Base-by-base conservation (phyloP, 2,888 invertebrate species). In the Cecidostiba fungosa region DNA sequence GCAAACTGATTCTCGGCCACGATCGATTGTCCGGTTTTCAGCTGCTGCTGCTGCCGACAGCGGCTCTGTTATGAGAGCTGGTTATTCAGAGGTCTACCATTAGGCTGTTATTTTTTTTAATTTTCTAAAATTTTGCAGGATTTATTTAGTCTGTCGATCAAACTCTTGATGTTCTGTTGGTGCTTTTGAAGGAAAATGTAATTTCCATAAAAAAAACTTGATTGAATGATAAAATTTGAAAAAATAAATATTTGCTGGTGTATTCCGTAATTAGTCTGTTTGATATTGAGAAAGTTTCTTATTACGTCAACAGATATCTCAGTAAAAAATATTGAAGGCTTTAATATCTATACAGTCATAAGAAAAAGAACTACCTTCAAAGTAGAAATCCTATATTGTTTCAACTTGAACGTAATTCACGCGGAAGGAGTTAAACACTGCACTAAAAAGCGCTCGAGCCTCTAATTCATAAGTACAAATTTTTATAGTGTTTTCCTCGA, bases 1-100 rank as follows among this genome's bases (percentile, higher is more conserved):
- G 39, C n/a, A 72, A 29, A 23, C 50, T 76, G 76, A n/a, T 23
- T 50, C 26, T 74, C 72, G 72, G n/a, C 32, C 72, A 19, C 72
- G 72, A 66, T 66, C 72, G 72, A 72, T 43, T 36, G 36, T 16
- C 39, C 32, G 76, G 50, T 26, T 29, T 66, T 59, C n/a, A 59
- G n/a, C 8, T 59, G n/a, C n/a, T 19, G n/a, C n/a, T 19, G 54
- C n/a, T 6, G 23, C 54, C 54, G 54, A 23, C 23, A 8, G n/a
- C 8, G 54, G 54, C n/a, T 59, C 10, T 59, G 23, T 59, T n/a
- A n/a, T 8, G 2, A 59, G n/a, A 59, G 10, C 54, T 23, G 8
- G 23, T n/a, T 59, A n/a, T 59, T 59, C 23, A 16, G 19, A 50
- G 50, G 19, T 3, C 6, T 50, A 1, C 50, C 12, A 0, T 10